These are phyloP conservation scores for Geotrypetes seraphini DNA, from an alignment of 2,797 vertebrate species.

Conservation along the genomic window DNA sequence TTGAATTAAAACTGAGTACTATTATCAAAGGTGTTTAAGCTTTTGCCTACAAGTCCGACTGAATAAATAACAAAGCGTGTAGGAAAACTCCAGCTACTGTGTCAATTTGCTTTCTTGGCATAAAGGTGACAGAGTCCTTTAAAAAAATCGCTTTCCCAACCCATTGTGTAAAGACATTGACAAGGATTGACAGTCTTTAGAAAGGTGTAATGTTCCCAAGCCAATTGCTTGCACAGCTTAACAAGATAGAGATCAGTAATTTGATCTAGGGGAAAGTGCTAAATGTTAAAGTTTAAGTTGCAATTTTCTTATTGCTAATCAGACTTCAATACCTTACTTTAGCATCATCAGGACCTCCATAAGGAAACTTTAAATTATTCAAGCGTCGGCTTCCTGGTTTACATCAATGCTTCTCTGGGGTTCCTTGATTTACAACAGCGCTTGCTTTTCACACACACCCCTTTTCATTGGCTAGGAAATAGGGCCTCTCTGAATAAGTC, in stretches of 20 bases:
- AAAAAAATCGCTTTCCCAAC: slow-evolving; percentile 50
- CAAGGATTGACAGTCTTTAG: slow-evolving; percentile 81
- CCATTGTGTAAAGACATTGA: slow-evolving; percentile 69
- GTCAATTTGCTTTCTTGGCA: too few species aligned
- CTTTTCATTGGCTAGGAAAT: slow-evolving; percentile 6
- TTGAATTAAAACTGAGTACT: too few species aligned
- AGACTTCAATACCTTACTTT: slow-evolving; percentile 73
- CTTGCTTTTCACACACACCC: slow-evolving; percentile 7
- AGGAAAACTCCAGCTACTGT: too few species aligned
- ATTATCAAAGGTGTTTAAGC: too few species aligned
- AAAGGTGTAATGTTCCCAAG: slow-evolving; percentile 82
- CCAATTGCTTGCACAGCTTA: slow-evolving; percentile 76
- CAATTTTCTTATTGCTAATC: slow-evolving; percentile 77
- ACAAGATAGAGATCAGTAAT: slow-evolving; percentile 91
- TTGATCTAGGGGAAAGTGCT: slow-evolving; percentile 69
- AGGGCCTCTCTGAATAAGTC: slow-evolving; percentile 4
- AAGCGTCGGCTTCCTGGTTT: slow-evolving; percentile 42
- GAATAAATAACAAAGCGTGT: too few species aligned
- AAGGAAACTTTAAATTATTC: slow-evolving; percentile 59
- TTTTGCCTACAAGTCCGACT: too few species aligned
- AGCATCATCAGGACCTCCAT: slow-evolving; percentile 44
- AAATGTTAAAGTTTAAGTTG: slow-evolving; percentile 75
- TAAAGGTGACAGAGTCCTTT: slow-evolving; percentile 63
- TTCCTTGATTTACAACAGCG: slow-evolving; percentile 22
- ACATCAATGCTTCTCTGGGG: slow-evolving; percentile 30